Conservation (phyloP, 2,888 invertebrate species). For the Drosophila setosimentum region DNA sequence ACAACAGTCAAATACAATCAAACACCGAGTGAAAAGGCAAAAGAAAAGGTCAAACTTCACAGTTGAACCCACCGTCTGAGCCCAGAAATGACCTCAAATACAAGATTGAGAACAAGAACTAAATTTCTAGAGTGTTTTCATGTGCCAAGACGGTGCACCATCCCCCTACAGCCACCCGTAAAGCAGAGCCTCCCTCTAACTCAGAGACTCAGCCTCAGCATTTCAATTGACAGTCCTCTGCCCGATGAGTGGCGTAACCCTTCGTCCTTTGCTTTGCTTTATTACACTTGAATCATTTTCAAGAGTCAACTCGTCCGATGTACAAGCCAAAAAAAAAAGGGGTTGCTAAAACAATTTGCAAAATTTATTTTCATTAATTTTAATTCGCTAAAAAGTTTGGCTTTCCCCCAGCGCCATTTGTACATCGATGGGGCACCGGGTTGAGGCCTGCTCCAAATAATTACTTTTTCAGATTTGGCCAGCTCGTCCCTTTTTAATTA, state of each 20-base stretch:
- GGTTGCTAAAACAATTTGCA: slow-evolving; percentile 77
- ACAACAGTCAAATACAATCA: slow-evolving; percentile 42
- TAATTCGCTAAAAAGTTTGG: slow-evolving; percentile 77
- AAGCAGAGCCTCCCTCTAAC: neutral
- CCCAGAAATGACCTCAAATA: slow-evolving; percentile 67
- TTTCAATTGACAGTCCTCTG: slow-evolving; percentile 38
- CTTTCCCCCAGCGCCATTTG: slow-evolving; percentile 36
- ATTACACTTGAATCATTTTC: slow-evolving; percentile 76
- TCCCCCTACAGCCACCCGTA: neutral
- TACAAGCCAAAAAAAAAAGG: slow-evolving; percentile 27
- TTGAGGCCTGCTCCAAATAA: slow-evolving; percentile 62
- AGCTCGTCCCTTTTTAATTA: slow-evolving; percentile 75
- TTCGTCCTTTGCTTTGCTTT: slow-evolving; percentile 68
- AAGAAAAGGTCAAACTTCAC: slow-evolving; percentile 16
- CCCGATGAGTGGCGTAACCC: slow-evolving; percentile 33
- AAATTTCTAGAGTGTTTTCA: slow-evolving; percentile 78
- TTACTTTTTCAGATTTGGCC: slow-evolving; percentile 75
- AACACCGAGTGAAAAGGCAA: slow-evolving; percentile 33
- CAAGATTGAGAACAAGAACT: slow-evolving; percentile 79
- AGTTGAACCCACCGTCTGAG: slow-evolving; percentile 23
- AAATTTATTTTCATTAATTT: slow-evolving; percentile 82
- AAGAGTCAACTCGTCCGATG: slow-evolving; percentile 66
- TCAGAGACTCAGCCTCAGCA: neutral
- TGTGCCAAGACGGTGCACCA: slow-evolving; percentile 54
- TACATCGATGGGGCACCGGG: slow-evolving; percentile 8